Evolutionary conservation across 2,888 invertebrate species (phyloP), one percentile per base, ranked within the genome.

Genomic region (Callimorpha dominula): DNA sequence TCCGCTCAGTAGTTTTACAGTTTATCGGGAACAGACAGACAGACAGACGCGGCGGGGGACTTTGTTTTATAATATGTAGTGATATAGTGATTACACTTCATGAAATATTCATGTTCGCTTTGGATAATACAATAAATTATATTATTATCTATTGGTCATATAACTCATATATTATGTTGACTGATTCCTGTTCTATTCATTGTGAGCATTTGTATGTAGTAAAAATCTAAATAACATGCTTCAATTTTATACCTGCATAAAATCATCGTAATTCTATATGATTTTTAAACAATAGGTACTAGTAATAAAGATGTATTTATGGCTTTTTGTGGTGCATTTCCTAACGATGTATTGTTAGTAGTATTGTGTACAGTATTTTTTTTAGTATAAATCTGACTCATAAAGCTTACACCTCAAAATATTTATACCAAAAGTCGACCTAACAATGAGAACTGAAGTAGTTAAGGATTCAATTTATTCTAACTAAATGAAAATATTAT

Each of bases 281-380:
- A 43, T 50, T 52, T n/a, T 54, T 17, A 52, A 52, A 42, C 67
- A 67, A 67, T 54, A 67, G 67, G 42, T 57, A 52, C 11, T n/a
- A 14, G 52, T 54, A 42, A 54, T 67, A 67, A 54, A 67, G 4
- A 67, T 54, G 42, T 43, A 4, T 42, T 67, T 67, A 67, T 54
- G 50, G 40, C 17, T 43, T 8, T 54, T 54, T 40, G 42, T 42
- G 40, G 12, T 31, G 17, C 31, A 31, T 11, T 14, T 20, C 11
- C 31, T 20, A 12, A 54, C 12, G 20, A 20, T 57, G 20, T 6
- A 12, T 31, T 57, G 12, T 12, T 4, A 12, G 5, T 57, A 11
- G 12, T 20, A 57, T 31, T 57, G 11, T 0, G 4, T 57, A 31
- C 1, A 57, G 0, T 20, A 57, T 46, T 46, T 46, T 31, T 31